Base-by-base conservation (phyloP, 92 coral and sea anemone species). In the Isaurus tuberculatus region DNA sequence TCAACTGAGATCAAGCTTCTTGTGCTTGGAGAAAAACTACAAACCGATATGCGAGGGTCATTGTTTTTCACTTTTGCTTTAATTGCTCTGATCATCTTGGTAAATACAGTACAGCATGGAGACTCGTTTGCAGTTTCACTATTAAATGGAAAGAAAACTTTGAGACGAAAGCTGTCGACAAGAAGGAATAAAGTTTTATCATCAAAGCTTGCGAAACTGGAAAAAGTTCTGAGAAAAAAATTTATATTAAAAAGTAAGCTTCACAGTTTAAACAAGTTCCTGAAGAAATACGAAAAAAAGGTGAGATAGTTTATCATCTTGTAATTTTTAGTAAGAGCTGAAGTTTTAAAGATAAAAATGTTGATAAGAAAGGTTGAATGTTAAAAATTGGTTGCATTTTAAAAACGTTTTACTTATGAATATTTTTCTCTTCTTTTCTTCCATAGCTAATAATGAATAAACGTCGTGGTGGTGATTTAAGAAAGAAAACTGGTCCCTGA, bases 201-300 rank as follows among this genome's bases (percentile, higher is more conserved):
- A 17, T 23, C 48, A 28, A 75, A 75, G 20, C 48, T 75, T 27
- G 10, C 22, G 53, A 75, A 20, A 75, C 81, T 75, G 0, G 67
- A 75, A 27, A 33, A 75, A 53, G 27, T 75, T 31, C 16, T 75
- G 0, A 34, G n/a, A 23, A 31, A 31, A 49, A 32, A 19, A 32
- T 27, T 9, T 2, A 53, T 40, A 2, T 33, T 75, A 67, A 53
- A 55, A 37, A 53, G 67, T 40, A 75, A 31, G 3, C 67, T 75
- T 46, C 66, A 7, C 2, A 75, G 81, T 46, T 75, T 75, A 17
- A 75, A 55, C 48, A 75, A 75, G 22, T 75, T 75, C 61, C 2
- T 75, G 19, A 75, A 75, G 81, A 75, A 75, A 37, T 75, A 75
- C 67, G 68, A 75, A 75, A 31, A 16, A 19, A 75, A 53, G 42